Evolutionary conservation across 2,113 vertebrate species (phyloP).

Genomic region (Atrichornis clamosus): DNA sequence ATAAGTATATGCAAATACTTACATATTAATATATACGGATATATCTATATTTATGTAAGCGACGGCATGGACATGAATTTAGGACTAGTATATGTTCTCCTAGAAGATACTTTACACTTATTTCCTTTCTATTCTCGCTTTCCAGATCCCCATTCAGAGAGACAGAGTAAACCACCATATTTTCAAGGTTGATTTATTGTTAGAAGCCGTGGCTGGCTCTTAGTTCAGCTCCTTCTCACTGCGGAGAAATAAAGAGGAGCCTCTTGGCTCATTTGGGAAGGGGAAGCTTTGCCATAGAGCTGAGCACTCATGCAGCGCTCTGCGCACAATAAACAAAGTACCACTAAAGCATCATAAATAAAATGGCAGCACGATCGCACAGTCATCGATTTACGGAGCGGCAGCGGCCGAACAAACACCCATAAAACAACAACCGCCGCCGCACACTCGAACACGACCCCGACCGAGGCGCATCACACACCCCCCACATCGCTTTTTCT

Average conservation of each 20-base stretch:
- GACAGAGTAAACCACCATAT: not conserved
- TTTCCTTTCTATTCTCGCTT: not conserved
- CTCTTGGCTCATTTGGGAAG: not conserved
- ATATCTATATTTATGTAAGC: not conserved
- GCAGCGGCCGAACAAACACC: constrained; percentile 40
- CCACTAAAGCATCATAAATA: constrained; percentile 71
- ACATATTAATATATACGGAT: not conserved
- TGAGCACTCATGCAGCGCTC: not conserved
- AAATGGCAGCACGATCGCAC: constrained; percentile 69
- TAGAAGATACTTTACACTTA: not conserved
- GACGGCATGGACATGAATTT: not conserved
- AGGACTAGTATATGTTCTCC: not conserved
- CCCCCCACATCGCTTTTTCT: not conserved
- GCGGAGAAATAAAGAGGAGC: not conserved
- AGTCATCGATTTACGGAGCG: constrained; percentile 63
- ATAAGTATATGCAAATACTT: not conserved
- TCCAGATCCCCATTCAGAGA: not conserved
- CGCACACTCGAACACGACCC: constrained; percentile 15
- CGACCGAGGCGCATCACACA: not conserved
- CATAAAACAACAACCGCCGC: constrained; percentile 32
- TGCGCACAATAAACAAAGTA: constrained; percentile 61
- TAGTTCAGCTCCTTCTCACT: not conserved
- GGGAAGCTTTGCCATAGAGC: not conserved
- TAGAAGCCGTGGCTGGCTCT: not conserved
- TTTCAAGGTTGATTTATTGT: constrained; percentile 13